Base-by-base conservation (phyloP, 2,797 vertebrate genomes). In the Melanotaenia boesemani region DNA sequence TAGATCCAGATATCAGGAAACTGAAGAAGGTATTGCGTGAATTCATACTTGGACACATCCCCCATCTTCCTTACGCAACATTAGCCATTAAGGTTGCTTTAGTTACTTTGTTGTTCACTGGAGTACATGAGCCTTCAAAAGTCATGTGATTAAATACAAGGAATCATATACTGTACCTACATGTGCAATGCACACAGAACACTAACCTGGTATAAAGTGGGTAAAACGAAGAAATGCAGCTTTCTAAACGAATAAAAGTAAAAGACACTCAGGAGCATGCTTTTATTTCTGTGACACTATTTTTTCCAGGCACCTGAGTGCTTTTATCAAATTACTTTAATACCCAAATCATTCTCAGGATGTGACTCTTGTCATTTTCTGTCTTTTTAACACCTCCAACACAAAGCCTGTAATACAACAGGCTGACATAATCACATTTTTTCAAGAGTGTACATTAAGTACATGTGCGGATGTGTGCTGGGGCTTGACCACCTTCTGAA, bases 391-490 rank as follows among this genome's bases (percentile, higher is more conserved):
- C 65, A 69, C 15, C 48, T 56, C 5, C 61, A 59, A 41, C 20
- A 72, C 59, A 76, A 28, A 20, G 52, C 26, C 63, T 56, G 32
- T 13, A 44, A 22, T 32, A 34, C 28, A 67, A 60, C 41, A 5
- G 15, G 48, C n/a, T 60, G 26, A 67, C 68, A 60, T 67, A 58
- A 77, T 84, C 48, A 66, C 50, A 59, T 67, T 78, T 79, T 79
- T 82, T 15, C 9, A 39, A 44, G 2, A 6, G 12, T 15, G 41
- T 46, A 61, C 70, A 83, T 76, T 76, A 87, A 76, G 63, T 72
- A 79, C 87, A 87, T 82, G 70, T 84, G 78, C 57, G 55, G 50
- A 48, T 34, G 36, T 56, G 44, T 39, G 28, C 60, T 52, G 0
- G 30, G 62, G 50, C 82, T 37, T 54, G 67, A 30, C 50, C 66